phyloP scores from a whole-genome alignment of 2,888 invertebrate genomes.

The Ctena decussata region DNA sequence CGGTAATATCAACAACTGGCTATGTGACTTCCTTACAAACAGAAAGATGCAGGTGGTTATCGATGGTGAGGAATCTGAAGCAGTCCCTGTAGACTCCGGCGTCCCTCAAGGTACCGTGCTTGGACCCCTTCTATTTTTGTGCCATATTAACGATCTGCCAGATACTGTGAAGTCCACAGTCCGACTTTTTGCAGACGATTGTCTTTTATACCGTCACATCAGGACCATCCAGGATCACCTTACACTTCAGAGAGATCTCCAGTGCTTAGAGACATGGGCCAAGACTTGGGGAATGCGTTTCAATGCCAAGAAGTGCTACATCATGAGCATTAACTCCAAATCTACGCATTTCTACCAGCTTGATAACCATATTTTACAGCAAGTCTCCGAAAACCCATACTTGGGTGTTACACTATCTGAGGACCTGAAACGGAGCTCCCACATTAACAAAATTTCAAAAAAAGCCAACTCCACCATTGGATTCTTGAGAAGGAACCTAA shows the following conservation, averaged over 20 bases:
- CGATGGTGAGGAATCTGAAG: conserved; percentile 27
- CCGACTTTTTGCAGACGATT: conserved; percentile 37
- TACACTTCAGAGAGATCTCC: conserved; percentile 19
- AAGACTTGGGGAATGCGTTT: too few relatives aligned
- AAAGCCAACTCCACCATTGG: too few relatives aligned
- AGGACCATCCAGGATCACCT: not conserved
- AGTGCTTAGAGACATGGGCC: too few relatives aligned
- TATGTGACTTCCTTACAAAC: conserved; percentile 36
- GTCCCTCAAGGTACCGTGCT: conserved; percentile 34
- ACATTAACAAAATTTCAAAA: too few relatives aligned
- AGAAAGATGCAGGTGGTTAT: conserved; percentile 22
- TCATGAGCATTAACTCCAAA: too few relatives aligned
- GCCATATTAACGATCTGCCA: conserved; percentile 36
- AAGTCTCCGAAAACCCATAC: too few relatives aligned
- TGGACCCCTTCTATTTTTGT: conserved; percentile 22
- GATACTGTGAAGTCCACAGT: conserved; percentile 32
- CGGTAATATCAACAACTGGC: conserved; percentile 32
- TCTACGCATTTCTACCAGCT: too few relatives aligned
- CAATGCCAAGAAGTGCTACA: too few relatives aligned
- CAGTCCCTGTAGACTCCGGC: conserved; percentile 27
- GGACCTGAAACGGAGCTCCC: too few relatives aligned
- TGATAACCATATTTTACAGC: too few relatives aligned
- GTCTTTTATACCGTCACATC: conserved; percentile 25
- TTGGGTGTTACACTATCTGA: too few relatives aligned
- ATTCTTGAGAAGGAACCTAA: too few relatives aligned